These are phyloP conservation scores for Salvelinus sp. DNA, from an alignment of 2,113 vertebrate genomes.

Conservation along the genomic window DNA sequence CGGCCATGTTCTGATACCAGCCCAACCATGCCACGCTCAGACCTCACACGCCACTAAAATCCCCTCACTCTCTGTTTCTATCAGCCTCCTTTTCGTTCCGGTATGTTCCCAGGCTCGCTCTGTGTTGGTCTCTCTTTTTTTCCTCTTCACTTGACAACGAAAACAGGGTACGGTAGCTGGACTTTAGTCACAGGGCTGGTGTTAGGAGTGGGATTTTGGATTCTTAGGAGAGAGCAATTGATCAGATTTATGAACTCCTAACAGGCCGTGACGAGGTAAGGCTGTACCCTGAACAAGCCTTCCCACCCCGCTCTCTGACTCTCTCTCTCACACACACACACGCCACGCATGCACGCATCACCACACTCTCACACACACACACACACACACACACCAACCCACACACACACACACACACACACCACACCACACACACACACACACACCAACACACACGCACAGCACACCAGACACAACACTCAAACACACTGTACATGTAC, in stretches of 20 bases:
- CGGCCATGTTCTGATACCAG: slow-evolving; percentile 33
- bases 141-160: slow-evolving; percentile 47
- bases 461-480: slow-evolving; percentile 26
- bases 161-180: slow-evolving; percentile 62
- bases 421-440: slow-evolving; percentile 5
- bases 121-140: slow-evolving; percentile 43
- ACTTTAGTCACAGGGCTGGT: slow-evolving; percentile 63
- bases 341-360: background rate
- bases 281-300: slow-evolving; percentile 42
- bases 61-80: slow-evolving; percentile 20
- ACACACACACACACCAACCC: background rate
- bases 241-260: slow-evolving; percentile 72
- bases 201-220: slow-evolving; percentile 49
- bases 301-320: slow-evolving; percentile 19
- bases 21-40: slow-evolving; percentile 39
- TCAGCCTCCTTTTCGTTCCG: slow-evolving; percentile 36
- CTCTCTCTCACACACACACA: background rate
- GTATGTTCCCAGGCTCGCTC: slow-evolving; percentile 34
- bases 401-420: slow-evolving; percentile 1
- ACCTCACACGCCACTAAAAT: slow-evolving; percentile 26
- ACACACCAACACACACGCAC: slow-evolving; percentile 13
- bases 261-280: slow-evolving; percentile 64
- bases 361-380: slow-evolving; percentile 3
- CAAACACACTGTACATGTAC: background rate
- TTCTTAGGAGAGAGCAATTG: slow-evolving; percentile 59